Base-by-base conservation (phyloP, 2,888 invertebrate species). In the Chalcis sispes region DNA sequence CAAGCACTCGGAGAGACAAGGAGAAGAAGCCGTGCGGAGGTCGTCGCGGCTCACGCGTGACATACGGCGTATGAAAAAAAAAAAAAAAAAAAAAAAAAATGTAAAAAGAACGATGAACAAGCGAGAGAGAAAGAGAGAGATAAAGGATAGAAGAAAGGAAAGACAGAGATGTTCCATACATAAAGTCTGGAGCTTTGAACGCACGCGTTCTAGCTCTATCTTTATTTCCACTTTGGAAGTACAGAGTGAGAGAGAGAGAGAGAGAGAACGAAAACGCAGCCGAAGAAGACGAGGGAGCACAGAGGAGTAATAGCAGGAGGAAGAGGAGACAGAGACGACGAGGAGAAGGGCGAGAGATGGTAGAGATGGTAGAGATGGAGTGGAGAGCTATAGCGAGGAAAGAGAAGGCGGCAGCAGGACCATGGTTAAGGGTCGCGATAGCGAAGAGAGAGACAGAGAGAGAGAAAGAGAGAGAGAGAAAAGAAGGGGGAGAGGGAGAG, bases 341-440 rank as follows among this genome's bases (percentile, higher is more conserved):
- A 50, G 5, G 15, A 5, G 46, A 2, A n/a, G 46, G 15, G 5
- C 2, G 4, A 32, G 3, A 29, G 7, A 20, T 25, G 32, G 72
- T 36, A 54, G 75, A 72, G 72, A 73, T 29, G 5, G 20, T 13
- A 23, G 58, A 36, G 77, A 46, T 32, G 15, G 42, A 13, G 13
- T 72, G 73, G 52, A 59, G 73, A 58, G 58, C 20, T n/a, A 40
- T n/a, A 40, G 66, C 36, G 50, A 10, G 20, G 50, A 4, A 23
- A 64, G 70, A 61, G 69, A 61, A 66, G 69, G 36, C 62, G 67
- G 32, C 62, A 65, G 66, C 67, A 76, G 76, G 77, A 78, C 77
- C 78, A 77, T 77, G 80, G 79, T 72, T 77, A 78, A 75, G 79
- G 79, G 80, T 77, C 75, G 56, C 77, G 80, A 80, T 80, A 80